Evolutionary conservation across 1,140 invertebrate species (phyloP).

Genomic region (Tetramorium alpestre): DNA sequence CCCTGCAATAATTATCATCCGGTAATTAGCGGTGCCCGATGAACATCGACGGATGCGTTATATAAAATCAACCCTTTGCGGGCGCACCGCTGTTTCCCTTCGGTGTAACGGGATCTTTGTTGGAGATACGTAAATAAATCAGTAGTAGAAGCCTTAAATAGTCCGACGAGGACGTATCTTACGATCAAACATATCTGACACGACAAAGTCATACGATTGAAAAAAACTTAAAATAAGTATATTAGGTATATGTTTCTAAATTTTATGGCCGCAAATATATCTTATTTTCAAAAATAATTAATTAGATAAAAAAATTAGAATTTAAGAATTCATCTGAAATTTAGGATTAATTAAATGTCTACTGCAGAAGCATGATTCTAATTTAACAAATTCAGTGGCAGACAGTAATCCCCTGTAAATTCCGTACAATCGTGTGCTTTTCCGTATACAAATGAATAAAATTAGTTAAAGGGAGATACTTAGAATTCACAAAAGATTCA

Average conservation of each 20-base stretch:
- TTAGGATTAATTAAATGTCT: neutral
- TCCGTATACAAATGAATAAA: neutral
- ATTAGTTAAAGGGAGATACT: neutral
- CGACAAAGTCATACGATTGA: neutral
- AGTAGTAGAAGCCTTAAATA: constrained; percentile 9
- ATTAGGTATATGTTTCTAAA: neutral
- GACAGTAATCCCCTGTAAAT: neutral
- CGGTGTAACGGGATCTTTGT: neutral
- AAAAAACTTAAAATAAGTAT: neutral
- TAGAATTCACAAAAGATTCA: neutral
- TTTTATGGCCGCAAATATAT: neutral
- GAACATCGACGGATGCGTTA: neutral
- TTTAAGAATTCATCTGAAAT: neutral
- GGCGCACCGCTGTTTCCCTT: neutral
- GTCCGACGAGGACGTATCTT: neutral
- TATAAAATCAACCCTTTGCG: neutral
- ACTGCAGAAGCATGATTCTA: too few species aligned
- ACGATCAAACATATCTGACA: neutral
- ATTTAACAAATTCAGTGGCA: neutral
- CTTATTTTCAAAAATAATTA: neutral
- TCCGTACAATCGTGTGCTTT: too few species aligned
- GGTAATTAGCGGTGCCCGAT: constrained; percentile 58
- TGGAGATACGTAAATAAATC: neutral
- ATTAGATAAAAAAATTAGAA: neutral
- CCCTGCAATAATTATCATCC: constrained; percentile 74